Evolutionary conservation across 2,888 invertebrate genomes (phyloP).

Genomic region (Molorchus minor): DNA sequence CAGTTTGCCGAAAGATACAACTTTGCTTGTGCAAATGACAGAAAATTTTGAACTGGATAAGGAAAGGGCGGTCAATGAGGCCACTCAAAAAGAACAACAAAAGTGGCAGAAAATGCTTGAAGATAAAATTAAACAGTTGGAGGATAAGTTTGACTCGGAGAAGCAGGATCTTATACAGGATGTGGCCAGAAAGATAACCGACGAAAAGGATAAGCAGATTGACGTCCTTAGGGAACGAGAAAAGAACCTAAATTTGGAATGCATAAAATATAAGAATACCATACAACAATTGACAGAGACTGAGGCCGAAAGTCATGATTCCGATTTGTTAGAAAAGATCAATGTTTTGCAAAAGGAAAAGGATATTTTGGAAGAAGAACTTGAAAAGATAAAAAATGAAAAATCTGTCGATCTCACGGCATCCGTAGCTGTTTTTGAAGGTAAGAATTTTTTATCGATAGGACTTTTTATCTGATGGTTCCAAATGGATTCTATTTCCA

Average conservation of each 20-base stretch:
- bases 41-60: conserved; percentile 72
- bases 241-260: conserved; percentile 69
- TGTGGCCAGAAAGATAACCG: conserved; percentile 69
- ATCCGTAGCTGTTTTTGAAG: conserved; percentile 65
- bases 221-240: conserved; percentile 73
- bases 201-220: conserved; percentile 78
- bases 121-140: conserved; percentile 63
- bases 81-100: conserved; percentile 68
- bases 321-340: conserved; percentile 64
- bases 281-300: conserved; percentile 75
- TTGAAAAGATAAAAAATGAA: conserved; percentile 63
- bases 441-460: conserved; percentile 56
- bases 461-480: too few relatives aligned
- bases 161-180: conserved; percentile 60
- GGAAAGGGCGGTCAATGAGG: conserved; percentile 63
- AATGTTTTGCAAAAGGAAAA: conserved; percentile 66
- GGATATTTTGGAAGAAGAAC: conserved; percentile 60
- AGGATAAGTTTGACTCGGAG: conserved; percentile 59
- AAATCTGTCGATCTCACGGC: conserved; percentile 64
- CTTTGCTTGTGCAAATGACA: conserved; percentile 73
- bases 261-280: conserved; percentile 72
- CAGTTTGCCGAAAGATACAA: conserved; percentile 69
- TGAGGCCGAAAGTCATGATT: conserved; percentile 72
- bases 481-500: too few relatives aligned
- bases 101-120: conserved; percentile 63